Conservation (phyloP, 2,888 invertebrate species). For the Catocala nupta region DNA sequence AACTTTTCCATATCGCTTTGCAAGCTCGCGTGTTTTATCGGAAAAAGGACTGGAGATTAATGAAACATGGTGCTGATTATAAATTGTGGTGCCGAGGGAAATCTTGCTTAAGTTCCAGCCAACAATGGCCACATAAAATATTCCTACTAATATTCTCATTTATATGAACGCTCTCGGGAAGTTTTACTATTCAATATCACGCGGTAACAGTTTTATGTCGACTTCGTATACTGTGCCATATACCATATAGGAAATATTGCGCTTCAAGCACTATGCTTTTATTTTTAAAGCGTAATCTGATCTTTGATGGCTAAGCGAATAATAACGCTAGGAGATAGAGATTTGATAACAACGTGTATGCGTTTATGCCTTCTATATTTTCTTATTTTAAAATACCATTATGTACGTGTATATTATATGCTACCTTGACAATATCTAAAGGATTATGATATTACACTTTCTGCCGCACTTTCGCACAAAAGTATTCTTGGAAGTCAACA, state of each 20-base stretch:
- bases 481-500: too few species aligned
- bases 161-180: conserved; percentile 60
- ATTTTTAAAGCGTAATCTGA: conserved; percentile 38
- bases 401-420: too few species aligned
- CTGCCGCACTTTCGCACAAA: too few species aligned
- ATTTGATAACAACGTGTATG: background rate
- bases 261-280: conserved; percentile 33
- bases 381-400: too few species aligned
- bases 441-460: too few species aligned
- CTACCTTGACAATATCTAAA: too few species aligned
- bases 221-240: conserved; percentile 26
- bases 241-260: conserved; percentile 23
- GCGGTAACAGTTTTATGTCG: conserved; percentile 56
- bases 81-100: conserved; percentile 74
- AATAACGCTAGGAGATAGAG: conserved; percentile 21
- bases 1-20: conserved; percentile 24
- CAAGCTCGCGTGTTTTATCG: conserved; percentile 57
- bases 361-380: background rate
- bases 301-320: conserved; percentile 33
- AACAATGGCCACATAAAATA: conserved; percentile 75
- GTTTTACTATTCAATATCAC: conserved; percentile 66
- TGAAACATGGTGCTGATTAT: conserved; percentile 76
- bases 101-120: conserved; percentile 74
- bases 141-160: conserved; percentile 69
- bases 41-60: conserved; percentile 63